Evolutionary conservation across 2,797 vertebrate genomes (phyloP).

Genomic region (Coregonus ussuriensis): DNA sequence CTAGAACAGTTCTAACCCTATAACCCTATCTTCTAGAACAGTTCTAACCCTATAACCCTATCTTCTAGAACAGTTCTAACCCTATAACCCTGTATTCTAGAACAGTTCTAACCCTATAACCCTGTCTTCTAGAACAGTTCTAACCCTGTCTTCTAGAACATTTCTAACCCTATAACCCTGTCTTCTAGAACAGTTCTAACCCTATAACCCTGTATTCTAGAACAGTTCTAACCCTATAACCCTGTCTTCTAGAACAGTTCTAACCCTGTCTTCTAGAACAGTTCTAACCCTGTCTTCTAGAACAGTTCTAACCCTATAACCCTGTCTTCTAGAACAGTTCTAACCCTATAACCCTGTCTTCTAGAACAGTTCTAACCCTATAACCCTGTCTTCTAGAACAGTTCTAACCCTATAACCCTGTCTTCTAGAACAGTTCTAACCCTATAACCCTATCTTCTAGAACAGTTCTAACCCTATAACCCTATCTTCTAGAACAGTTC

Average conservation of each 20-base stretch:
- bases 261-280: not conserved
- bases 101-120: not conserved
- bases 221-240: not conserved
- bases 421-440: slow-evolving; percentile 67
- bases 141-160: slow-evolving; percentile 68
- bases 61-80: too few species aligned
- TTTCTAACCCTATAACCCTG: not conserved
- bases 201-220: not conserved
- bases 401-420: not conserved
- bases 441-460: too few species aligned
- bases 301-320: not conserved
- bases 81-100: too few species aligned
- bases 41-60: too few species aligned
- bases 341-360: too few species aligned
- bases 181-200: slow-evolving; percentile 67
- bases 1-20: too few species aligned
- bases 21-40: too few species aligned
- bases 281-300: not conserved
- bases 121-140: not conserved
- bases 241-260: slow-evolving; percentile 67
- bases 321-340: slow-evolving; percentile 67
- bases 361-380: too few species aligned
- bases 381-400: not conserved
- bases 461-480: too few species aligned
- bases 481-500: too few species aligned